phyloP scores from a whole-genome alignment of 1,140 invertebrate species.

The Bombus soroeensis region DNA sequence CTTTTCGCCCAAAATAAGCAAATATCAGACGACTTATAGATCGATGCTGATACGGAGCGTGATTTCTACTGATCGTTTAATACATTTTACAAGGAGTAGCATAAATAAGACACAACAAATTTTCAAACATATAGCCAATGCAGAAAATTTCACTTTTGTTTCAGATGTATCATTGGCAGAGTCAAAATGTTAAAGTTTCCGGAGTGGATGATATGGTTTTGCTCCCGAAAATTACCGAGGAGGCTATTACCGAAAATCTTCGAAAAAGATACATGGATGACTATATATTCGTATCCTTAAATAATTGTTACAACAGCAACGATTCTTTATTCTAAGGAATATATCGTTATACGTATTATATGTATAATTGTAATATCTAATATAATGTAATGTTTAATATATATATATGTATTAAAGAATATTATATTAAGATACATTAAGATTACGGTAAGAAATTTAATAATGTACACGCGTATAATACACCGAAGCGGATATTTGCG shows the following conservation, averaged over 20 bases:
- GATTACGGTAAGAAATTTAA: too few relatives aligned
- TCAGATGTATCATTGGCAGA: slow-evolving; percentile 91
- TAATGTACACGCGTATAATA: too few relatives aligned
- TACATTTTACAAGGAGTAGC: background rate
- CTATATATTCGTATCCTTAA: slow-evolving; percentile 89
- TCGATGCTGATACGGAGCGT: too few relatives aligned
- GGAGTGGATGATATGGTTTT: slow-evolving; percentile 93
- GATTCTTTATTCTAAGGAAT: background rate
- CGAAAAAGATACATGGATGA: slow-evolving; percentile 90
- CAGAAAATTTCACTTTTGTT: slow-evolving; percentile 38
- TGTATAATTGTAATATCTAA: too few relatives aligned
- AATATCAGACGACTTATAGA: too few relatives aligned
- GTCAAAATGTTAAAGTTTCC: slow-evolving; percentile 89
- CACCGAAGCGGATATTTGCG: too few relatives aligned
- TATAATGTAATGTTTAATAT: too few relatives aligned
- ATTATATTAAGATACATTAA: too few relatives aligned
- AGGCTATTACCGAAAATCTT: slow-evolving; percentile 90
- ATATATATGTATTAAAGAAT: too few relatives aligned
- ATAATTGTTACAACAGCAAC: background rate
- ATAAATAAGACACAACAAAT: background rate
- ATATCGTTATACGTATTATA: background rate
- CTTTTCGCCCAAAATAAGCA: too few relatives aligned
- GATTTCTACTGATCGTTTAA: too few relatives aligned
- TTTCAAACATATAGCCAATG: background rate
- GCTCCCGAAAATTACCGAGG: slow-evolving; percentile 88